Percentiles rank a stretch among this genome's conserved stretches.
Conservation (phyloP, 2,113 vertebrate genomes). For the Poeciliopsis retropinna region DNA sequence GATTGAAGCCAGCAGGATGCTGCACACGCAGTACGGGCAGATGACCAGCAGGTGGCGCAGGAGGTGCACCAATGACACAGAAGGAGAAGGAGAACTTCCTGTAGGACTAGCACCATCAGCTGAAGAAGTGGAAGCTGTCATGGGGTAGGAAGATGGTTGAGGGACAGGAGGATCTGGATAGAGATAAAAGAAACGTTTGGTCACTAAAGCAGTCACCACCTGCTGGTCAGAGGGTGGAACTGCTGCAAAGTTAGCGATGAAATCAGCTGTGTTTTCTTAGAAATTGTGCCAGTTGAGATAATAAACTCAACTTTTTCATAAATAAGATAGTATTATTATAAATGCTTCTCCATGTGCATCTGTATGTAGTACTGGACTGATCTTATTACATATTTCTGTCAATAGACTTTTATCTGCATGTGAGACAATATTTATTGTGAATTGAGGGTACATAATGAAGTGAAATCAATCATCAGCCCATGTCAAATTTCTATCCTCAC, state of each 20-base stretch:
- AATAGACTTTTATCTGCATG: too few species aligned
- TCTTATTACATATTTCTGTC: too few species aligned
- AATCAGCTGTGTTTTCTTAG: too few species aligned
- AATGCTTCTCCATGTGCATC: too few species aligned
- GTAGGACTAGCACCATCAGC: not conserved
- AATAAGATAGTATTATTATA: too few species aligned
- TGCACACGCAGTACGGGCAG: not conserved
- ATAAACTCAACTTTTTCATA: too few species aligned
- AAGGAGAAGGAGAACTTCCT: not conserved
- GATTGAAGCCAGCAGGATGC: not conserved
- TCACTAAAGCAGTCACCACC: not conserved
- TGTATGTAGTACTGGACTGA: too few species aligned
- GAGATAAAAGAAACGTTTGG: fast-evolving
- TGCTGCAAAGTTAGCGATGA: too few species aligned
- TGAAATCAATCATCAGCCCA: fast-evolving
- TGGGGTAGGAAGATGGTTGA: not conserved
- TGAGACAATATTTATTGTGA: too few species aligned
- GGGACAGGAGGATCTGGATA: not conserved
- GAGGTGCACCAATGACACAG: not conserved
- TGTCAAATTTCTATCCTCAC: not conserved
- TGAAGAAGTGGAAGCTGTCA: not conserved
- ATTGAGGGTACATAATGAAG: too few species aligned
- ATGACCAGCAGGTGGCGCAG: conserved; percentile 3
- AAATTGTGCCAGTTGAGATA: too few species aligned
- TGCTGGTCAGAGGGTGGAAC: too few species aligned